Percentiles rank a stretch among this genome's conserved stretches.
Evolutionary conservation across 1,140 invertebrate species (phyloP).

Genomic region (Apolygus lucorum): DNA sequence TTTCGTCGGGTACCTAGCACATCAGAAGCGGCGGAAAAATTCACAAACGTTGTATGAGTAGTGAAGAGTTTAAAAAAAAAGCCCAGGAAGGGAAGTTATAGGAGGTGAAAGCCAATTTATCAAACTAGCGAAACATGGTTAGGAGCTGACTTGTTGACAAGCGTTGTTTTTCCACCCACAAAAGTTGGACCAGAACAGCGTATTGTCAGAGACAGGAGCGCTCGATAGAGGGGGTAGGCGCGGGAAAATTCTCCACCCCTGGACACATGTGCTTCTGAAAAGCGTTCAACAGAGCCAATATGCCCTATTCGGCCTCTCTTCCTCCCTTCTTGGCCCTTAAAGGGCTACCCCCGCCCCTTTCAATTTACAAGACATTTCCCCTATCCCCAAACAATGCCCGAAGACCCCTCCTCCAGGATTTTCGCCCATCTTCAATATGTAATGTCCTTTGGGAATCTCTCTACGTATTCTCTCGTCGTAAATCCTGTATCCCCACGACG

Average conservation of each 20-base stretch:
- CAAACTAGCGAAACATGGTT: neutral
- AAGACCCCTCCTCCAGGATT: neutral
- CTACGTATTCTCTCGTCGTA: neutral
- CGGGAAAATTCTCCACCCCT: neutral
- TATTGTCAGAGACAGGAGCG: neutral
- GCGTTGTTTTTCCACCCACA: neutral
- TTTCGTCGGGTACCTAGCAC: too few relatives aligned
- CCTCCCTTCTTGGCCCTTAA: neutral
- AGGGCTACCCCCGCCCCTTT: neutral
- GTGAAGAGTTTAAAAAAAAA: too few relatives aligned
- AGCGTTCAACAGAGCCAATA: neutral
- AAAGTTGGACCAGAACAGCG: neutral
- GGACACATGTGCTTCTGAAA: neutral
- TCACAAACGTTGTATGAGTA: too few relatives aligned
- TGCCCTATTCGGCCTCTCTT: neutral
- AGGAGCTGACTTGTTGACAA: neutral
- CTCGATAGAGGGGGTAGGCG: neutral
- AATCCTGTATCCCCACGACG: neutral
- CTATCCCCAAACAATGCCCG: neutral
- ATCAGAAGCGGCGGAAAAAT: too few relatives aligned
- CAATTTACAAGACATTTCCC: neutral
- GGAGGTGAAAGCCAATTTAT: neutral
- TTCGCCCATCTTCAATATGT: neutral
- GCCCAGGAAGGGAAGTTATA: neutral
- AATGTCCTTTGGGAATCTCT: neutral